Base-by-base conservation (phyloP, 2,797 vertebrate genomes). In the Melanotaenia maccullochi region DNA sequence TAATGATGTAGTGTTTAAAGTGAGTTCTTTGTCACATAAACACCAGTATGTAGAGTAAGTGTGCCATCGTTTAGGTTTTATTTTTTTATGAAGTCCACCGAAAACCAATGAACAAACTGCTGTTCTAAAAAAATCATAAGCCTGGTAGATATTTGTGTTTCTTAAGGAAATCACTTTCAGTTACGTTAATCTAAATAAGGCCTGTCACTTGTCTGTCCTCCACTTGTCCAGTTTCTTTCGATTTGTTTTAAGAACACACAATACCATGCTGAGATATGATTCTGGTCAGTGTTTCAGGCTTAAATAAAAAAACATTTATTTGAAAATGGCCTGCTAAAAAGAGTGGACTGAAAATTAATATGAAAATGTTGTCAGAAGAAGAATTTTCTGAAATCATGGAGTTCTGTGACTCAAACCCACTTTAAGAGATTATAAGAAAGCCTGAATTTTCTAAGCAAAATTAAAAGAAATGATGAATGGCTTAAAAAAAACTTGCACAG, bases 11-110 rank as follows among this genome's bases (percentile, higher is more conserved):
- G 12, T 7, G 20, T 18, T 49, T 4, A n/a, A 5, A n/a, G 47
- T 49, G 8, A 24, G n/a, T 51, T 51, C 12, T 0, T 0, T 4
- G 13, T 32, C 18, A 0, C 8, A 24, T 24, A 51, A 64, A 8
- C 49, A 3, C 0, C 35, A 40, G 38, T 57, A 47, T 16, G 42
- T 44, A 14, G 56, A 55, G 1, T 0, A 33, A 24, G 38, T n/a
- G 56, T 36, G n/a, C 6, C 2, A 24, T 60, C 22, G 24, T 24
- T 38, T 12, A 25, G 35, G 13, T 42, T 25, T 22, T 3, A 14
- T 60, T 7, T 24, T 8, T 28, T 59, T 20, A 8, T 51, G 8
- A 83, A 42, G 5, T 67, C 3, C 54, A 38, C 30, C 25, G 0
- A 3, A 28, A 4, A 12, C 54, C 32, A 12, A 57, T 33, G 13